A percentile compares a stretch with the other conserved stretches of the same genome.
Evolutionary conservation across 2,888 invertebrate genomes (phyloP).

Genomic region (Eristalis arbustorum): DNA sequence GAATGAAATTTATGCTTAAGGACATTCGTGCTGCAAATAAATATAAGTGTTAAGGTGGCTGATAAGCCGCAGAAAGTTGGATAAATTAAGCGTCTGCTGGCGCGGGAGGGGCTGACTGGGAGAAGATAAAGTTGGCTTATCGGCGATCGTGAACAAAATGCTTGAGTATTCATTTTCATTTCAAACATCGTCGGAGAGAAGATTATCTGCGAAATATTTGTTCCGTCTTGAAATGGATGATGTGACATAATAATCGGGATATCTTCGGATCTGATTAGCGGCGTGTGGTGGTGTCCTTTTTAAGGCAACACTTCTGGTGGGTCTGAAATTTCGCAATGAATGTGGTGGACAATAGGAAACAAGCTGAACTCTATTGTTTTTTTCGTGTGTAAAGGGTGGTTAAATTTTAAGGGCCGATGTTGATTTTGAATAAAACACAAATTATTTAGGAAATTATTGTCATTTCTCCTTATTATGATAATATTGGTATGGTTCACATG

Average conservation of each 20-base stretch:
- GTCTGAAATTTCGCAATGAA: too few species aligned
- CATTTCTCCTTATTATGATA: too few species aligned
- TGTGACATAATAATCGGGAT: background rate
- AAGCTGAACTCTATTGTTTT: too few species aligned
- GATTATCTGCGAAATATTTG: background rate
- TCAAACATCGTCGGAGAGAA: background rate
- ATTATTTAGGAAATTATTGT: too few species aligned
- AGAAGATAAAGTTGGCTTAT: background rate
- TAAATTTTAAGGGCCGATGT: too few species aligned
- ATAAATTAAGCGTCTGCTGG: background rate
- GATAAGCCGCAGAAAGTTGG: background rate
- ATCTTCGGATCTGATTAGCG: background rate
- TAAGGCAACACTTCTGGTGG: too few species aligned
- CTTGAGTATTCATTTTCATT: background rate
- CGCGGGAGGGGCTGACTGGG: background rate
- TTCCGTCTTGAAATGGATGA: background rate
- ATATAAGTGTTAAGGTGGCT: background rate
- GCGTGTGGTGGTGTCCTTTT: too few species aligned
- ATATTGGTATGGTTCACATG: too few species aligned
- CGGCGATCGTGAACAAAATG: background rate
- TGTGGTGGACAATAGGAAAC: too few species aligned
- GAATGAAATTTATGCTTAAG: background rate
- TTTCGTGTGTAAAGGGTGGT: too few species aligned
- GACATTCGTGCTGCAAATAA: background rate
- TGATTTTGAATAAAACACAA: too few species aligned